phyloP scores from a whole-genome alignment of 2,797 vertebrate genomes.

The Tarsius wallacei region DNA sequence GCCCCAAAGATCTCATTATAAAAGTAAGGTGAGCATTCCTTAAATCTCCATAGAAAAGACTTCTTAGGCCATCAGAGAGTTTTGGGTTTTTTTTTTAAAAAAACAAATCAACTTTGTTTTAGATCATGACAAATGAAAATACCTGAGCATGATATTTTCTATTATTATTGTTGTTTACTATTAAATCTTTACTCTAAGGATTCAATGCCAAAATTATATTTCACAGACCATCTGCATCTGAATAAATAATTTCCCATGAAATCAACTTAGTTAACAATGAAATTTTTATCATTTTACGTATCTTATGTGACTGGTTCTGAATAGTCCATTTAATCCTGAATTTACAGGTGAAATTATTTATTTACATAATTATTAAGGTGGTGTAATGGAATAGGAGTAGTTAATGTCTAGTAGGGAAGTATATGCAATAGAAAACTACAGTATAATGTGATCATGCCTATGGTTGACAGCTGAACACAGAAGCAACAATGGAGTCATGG shows the following conservation, averaged over 20 bases:
- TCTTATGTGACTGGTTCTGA: background rate
- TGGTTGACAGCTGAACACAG: background rate
- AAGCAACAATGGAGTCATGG: too few relatives aligned
- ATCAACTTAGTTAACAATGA: background rate
- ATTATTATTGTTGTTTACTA: background rate
- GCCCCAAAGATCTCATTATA: background rate
- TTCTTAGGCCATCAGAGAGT: background rate
- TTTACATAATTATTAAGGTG: background rate
- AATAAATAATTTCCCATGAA: background rate
- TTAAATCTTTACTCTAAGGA: background rate
- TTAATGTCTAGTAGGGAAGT: background rate
- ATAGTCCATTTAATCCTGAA: background rate
- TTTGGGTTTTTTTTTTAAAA: background rate
- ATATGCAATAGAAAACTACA: too few relatives aligned
- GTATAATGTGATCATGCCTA: too few relatives aligned
- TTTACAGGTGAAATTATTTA: background rate
- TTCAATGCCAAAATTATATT: background rate
- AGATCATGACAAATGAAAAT: background rate
- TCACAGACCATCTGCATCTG: background rate
- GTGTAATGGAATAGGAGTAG: background rate
- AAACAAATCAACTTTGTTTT: conserved; percentile 7
- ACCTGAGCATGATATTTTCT: background rate
- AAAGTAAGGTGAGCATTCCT: background rate
- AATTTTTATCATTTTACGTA: background rate
- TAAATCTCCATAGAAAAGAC: background rate